Percentiles rank a stretch among this genome's conserved stretches.
Evolutionary conservation across 2,113 vertebrate genomes (phyloP).

Genomic region (Ondatra zibethicus): DNA sequence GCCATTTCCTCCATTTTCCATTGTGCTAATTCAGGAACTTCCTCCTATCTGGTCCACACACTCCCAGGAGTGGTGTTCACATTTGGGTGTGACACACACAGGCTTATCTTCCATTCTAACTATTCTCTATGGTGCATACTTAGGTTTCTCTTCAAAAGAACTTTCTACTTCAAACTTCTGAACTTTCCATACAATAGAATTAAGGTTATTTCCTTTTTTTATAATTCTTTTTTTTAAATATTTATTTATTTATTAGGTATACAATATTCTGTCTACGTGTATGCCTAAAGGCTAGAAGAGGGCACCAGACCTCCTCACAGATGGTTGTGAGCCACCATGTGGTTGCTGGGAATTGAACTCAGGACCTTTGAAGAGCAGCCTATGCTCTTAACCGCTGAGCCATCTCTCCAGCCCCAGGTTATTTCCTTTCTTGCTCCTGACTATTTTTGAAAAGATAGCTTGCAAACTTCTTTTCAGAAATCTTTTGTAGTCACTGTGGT

Average conservation of each 20-base stretch:
- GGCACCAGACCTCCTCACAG: no score
- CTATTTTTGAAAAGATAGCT: background rate
- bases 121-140: accelerated
- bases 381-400: no score
- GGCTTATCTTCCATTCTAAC: background rate
- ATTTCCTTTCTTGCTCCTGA: background rate
- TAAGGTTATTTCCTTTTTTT: background rate
- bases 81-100: background rate
- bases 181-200: background rate
- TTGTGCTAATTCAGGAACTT: background rate
- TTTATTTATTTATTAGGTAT: no score
- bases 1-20: background rate
- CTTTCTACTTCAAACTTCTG: background rate
- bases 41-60: background rate
- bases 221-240: no score
- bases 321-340: no score
- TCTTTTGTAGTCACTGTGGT: background rate
- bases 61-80: background rate
- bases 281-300: no score
- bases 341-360: no score
- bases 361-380: no score
- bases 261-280: no score
- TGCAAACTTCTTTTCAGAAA: background rate
- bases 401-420: no score
- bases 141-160: background rate